Evolutionary conservation across 1,140 invertebrate species (phyloP).

Genomic region (Catajapyx aquilonaris): DNA sequence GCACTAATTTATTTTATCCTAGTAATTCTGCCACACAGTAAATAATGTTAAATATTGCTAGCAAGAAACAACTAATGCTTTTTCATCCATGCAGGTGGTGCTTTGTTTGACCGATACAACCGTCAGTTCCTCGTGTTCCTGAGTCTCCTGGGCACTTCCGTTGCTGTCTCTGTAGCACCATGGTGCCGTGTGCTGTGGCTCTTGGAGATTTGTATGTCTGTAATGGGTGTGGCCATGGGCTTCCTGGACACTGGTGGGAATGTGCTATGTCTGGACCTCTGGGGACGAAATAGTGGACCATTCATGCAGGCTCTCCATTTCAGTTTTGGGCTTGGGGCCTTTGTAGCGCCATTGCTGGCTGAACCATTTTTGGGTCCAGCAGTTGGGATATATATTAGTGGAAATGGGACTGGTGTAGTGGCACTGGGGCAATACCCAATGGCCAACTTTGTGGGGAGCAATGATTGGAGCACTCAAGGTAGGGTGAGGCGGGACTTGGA

Average conservation of each 20-base stretch:
- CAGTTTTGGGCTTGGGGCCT: constrained; percentile 28
- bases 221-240: constrained; percentile 21
- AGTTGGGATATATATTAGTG: no score
- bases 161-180: constrained; percentile 9
- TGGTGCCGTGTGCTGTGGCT: constrained; percentile 14
- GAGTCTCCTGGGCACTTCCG: constrained; percentile 8
- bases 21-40: no score
- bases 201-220: constrained; percentile 16
- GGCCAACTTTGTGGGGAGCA: no score
- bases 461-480: no score
- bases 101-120: constrained; percentile 13
- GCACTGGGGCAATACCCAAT: no score
- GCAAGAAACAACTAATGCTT: no score
- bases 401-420: no score
- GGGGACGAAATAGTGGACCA: constrained; percentile 25
- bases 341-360: constrained; percentile 26
- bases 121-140: constrained; percentile 12
- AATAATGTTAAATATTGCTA: no score
- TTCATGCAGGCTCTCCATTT: constrained; percentile 31
- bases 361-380: constrained; percentile 19
- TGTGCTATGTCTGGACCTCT: constrained; percentile 26
- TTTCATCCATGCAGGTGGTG: constrained; percentile 10
- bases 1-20: constrained; percentile 1
- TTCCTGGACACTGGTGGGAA: constrained; percentile 27
- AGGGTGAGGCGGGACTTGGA: no score